Evolutionary conservation across 2,888 invertebrate genomes (phyloP), one percentile per base, ranked within the genome.

Genomic region (Melipona bicolor): DNA sequence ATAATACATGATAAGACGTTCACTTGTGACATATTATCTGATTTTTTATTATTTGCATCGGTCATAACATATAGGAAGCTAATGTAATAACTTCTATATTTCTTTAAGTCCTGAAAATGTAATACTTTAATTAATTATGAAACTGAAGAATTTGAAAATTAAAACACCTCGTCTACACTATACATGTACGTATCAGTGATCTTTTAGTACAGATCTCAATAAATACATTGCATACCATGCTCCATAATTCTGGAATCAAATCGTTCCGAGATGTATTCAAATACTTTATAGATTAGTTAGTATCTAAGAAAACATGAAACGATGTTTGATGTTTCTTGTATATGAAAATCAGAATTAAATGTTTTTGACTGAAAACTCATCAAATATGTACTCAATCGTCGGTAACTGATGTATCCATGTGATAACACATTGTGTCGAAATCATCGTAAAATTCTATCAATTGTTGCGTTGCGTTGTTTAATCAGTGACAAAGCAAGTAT

Each of bases 401-500:
- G 9, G 0, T 19, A 24, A 17, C 2, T 64, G 4, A 54, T 32
- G 36, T 17, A 32, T 24, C 5, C 13, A 24, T 17, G 49, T 24
- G 21, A 43, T 62, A 19, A 19, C 24, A 27, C n/a, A 13, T 43
- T 19, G 27, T 56, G 32, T 43, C 21, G 49, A 43, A 59, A 65
- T 24, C 27, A 65, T 77, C 32, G 11, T 27, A 24, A 36, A 54
- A 80, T 71, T 67, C 56, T 79, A 77, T 65, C 19, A 1, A 0
- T 15, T 43, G 43, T 11, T 43, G 9, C 9, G 43, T 43, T 43
- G 36, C 56, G 19, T 69, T 85, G 36, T 87, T 88, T 87, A 81
- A 77, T 59, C 19, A 89, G 56, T 88, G 88, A 88, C 78, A 77
- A 79, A 80, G 85, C 85, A 70, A 64, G 52, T n/a, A 56, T 32